Conservation (phyloP, 2,797 vertebrate genomes). For the Tokudaia muenninki region DNA sequence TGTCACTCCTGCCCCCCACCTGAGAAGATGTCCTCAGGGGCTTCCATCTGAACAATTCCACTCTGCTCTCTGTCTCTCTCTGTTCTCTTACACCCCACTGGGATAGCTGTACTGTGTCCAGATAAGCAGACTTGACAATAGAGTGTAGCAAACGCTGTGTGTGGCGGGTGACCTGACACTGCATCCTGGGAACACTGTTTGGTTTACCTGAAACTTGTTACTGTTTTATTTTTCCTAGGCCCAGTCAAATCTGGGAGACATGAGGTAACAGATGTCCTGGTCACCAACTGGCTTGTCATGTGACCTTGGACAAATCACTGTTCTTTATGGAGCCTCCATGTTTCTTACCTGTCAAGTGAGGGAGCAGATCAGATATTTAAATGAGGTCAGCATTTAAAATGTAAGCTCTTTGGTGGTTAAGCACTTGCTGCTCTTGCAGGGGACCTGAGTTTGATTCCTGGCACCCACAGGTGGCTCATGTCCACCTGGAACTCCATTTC, state of each 20-base stretch:
- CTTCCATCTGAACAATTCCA: background rate
- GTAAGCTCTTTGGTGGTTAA: background rate
- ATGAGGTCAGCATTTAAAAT: background rate
- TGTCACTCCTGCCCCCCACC: background rate
- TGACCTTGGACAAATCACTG: constrained; percentile 30
- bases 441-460: background rate
- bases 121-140: constrained; percentile 3
- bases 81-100: background rate
- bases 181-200: background rate
- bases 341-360: constrained; percentile 20
- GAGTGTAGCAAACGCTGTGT: background rate
- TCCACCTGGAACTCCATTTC: background rate
- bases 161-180: background rate
- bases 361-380: background rate
- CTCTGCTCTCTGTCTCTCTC: background rate
- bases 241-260: background rate
- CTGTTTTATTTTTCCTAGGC: constrained; percentile 34
- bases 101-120: background rate
- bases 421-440: background rate
- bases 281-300: constrained; percentile 8
- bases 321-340: background rate
- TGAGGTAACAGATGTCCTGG: constrained; percentile 23
- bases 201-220: constrained; percentile 24
- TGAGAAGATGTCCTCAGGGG: constrained; percentile 50
- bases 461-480: background rate